Evolutionary conservation across 2,888 invertebrate species (phyloP).

Genomic region (Drosophila mimetica): DNA sequence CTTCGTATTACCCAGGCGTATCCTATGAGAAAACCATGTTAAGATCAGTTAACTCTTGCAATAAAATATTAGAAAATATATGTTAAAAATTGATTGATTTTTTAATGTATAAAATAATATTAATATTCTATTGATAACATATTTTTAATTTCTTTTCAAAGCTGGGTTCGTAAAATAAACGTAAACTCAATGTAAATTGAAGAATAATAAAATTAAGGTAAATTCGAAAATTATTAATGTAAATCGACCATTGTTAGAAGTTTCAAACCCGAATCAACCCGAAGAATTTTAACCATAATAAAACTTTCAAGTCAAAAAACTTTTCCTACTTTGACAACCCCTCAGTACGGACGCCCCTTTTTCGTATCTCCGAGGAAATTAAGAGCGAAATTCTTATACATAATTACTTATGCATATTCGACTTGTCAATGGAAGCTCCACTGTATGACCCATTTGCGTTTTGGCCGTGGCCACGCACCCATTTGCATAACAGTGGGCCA

Average conservation of each 20-base stretch:
- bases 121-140: neutral
- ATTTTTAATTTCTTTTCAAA: too few species aligned
- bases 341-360: neutral
- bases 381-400: slow-evolving; percentile 31
- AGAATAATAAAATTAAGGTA: too few species aligned
- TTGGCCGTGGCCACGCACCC: slow-evolving; percentile 20
- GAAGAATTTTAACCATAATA: neutral
- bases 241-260: too few species aligned
- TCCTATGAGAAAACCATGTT: neutral
- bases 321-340: slow-evolving; percentile 6
- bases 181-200: too few species aligned
- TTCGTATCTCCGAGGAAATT: slow-evolving; percentile 38
- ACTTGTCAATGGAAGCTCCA: slow-evolving; percentile 36
- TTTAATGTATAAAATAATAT: too few species aligned
- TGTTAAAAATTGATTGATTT: too few species aligned
- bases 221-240: too few species aligned
- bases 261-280: neutral
- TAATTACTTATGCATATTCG: slow-evolving; percentile 47
- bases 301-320: neutral
- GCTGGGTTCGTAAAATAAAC: too few species aligned
- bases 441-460: slow-evolving; percentile 36
- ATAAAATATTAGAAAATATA: neutral
- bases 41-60: neutral
- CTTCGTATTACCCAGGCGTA: neutral
- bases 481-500: slow-evolving; percentile 75